phyloP scores from a whole-genome alignment of 2,888 invertebrate genomes.

The Polymixis lichenea region DNA sequence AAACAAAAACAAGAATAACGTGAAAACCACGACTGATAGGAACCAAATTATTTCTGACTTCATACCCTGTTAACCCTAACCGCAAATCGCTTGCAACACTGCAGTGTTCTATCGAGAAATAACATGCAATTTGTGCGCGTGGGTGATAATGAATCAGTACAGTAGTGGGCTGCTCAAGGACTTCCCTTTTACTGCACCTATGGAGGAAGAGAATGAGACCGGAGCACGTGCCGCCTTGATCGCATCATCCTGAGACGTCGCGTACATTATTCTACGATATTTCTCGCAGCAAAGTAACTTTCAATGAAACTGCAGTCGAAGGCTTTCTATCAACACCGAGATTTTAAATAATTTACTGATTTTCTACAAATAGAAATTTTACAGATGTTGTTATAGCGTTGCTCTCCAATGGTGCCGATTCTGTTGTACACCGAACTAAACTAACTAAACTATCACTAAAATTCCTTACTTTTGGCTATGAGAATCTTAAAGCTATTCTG shows the following conservation, averaged over 20 bases:
- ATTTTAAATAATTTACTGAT: background rate
- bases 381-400: constrained; percentile 6
- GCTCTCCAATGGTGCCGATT: no score
- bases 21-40: constrained; percentile 19
- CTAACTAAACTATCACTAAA: no score
- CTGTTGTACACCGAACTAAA: no score
- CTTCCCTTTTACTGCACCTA: constrained; percentile 85
- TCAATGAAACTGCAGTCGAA: constrained; percentile 16
- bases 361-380: background rate
- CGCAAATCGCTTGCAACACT: constrained; percentile 60
- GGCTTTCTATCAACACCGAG: background rate
- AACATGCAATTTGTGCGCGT: constrained; percentile 78
- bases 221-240: constrained; percentile 64
- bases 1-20: constrained; percentile 14
- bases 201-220: constrained; percentile 74
- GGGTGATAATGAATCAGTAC: constrained; percentile 85
- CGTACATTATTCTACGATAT: constrained; percentile 1
- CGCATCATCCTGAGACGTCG: constrained; percentile 30
- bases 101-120: constrained; percentile 71
- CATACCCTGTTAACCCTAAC: constrained; percentile 64
- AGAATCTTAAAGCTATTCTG: no score
- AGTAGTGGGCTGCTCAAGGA: constrained; percentile 85
- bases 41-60: constrained; percentile 53
- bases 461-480: no score
- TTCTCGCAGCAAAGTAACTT: constrained; percentile 23